Percentiles rank a stretch among this genome's conserved stretches.
These are phyloP conservation scores for Sceliomorpha sp. DNA, from an alignment of 2,888 invertebrate genomes.

Conservation along the genomic window DNA sequence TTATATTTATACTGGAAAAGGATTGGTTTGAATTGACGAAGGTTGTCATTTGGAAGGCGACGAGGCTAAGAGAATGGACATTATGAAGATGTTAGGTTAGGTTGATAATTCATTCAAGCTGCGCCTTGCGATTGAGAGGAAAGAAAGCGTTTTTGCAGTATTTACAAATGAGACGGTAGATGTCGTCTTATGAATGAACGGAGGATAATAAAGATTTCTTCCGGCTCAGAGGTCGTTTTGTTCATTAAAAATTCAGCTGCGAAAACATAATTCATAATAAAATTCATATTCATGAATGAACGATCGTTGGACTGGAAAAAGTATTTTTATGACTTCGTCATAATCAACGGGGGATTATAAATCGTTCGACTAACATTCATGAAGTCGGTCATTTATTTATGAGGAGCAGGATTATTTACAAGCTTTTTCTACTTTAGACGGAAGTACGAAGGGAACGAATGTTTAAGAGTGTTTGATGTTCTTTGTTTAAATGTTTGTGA, in stretches of 20 bases:
- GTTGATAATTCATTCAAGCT: too few relatives aligned
- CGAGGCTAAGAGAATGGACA: too few relatives aligned
- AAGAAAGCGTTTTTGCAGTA: too few relatives aligned
- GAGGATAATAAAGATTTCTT: slow-evolving; percentile 25
- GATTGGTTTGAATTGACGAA: too few relatives aligned
- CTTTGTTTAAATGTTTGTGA: too few relatives aligned
- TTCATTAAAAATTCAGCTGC: slow-evolving; percentile 32
- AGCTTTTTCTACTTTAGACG: slow-evolving; percentile 12
- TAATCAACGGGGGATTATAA: slow-evolving; percentile 37
- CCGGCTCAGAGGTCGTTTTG: slow-evolving; percentile 22
- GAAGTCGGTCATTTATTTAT: slow-evolving; percentile 38
- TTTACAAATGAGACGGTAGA: too few relatives aligned
- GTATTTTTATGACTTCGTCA: slow-evolving; percentile 36
- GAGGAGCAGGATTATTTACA: slow-evolving; percentile 43
- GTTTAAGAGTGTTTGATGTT: too few relatives aligned
- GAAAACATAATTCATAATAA: slow-evolving; percentile 41
- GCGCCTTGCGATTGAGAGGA: too few relatives aligned
- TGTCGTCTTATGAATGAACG: slow-evolving; percentile 17
- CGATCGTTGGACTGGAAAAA: slow-evolving; percentile 30
- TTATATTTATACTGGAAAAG: too few relatives aligned
- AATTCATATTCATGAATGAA: slow-evolving; percentile 48
- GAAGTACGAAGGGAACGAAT: slow-evolving; percentile 12
- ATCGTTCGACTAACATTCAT: slow-evolving; percentile 26
- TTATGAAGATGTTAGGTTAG: too few relatives aligned
- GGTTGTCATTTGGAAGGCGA: too few relatives aligned